Evolutionary conservation across 2,888 invertebrate genomes (phyloP), one percentile per base, ranked within the genome.

Genomic region (Hymenopus coronatus): DNA sequence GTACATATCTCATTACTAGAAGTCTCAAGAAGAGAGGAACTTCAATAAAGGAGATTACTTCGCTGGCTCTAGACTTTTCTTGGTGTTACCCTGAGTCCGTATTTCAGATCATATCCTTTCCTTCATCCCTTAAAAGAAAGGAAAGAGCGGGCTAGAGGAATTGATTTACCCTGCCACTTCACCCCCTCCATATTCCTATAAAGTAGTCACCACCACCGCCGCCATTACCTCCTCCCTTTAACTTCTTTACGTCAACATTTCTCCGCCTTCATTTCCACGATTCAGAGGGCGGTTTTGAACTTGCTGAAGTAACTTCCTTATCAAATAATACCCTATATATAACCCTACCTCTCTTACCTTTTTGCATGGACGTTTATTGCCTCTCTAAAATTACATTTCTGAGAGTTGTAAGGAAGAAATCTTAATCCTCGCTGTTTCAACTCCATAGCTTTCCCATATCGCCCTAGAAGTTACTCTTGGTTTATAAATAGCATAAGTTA

Each of bases 191-290:
- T 70, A 85, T 85, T 54, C 70, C 85, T 84, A 84, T 84, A 84
- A 40, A 84, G 84, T 84, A 84, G 84, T 84, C 85, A 28, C 70
- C 81, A 86, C 86, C 86, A 81, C 86, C 81, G 28, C 70, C 86
- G 54, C 54, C 54, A 81, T 28, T 12, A 27, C 84, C 84, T 40
- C 40, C 85, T 70, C 2, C 86, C 86, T 28, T 86, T 25, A 28
- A 86, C 54, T 70, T 86, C 86, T 86, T 86, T 86, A 86, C 86
- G 86, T 86, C 86, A 86, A 86, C 86, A 86, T 86, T 86, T 86
- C 86, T 86, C 86, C 86, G 28, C 86, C 86, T 86, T 86, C 86
- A 86, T 81, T 86, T 86, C 81, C 70, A 86, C 20, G 46, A 81
- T 28, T 86, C 12, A 70, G 86, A 9, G 86, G 54, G 54, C 27